Evolutionary conservation across 2,113 vertebrate species (phyloP).

Genomic region (Brienomyrus brachyistius): DNA sequence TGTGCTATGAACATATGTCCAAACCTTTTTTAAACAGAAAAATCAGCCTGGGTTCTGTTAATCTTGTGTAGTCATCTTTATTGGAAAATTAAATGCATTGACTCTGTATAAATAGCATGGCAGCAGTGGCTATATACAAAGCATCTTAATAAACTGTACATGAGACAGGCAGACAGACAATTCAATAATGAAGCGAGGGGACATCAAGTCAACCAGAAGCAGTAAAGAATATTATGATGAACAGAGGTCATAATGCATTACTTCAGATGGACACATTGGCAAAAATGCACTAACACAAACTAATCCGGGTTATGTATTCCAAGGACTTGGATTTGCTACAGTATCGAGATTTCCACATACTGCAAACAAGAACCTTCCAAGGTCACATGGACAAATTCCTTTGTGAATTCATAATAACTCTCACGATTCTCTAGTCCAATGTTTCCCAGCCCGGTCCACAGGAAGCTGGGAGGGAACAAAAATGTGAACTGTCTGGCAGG

Average conservation of each 20-base stretch:
- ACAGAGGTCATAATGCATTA: not conserved
- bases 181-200: not conserved
- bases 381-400: not conserved
- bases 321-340: not conserved
- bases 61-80: conserved; percentile 34
- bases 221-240: not conserved
- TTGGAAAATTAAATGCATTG: conserved; percentile 20
- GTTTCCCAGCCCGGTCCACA: not conserved
- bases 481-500: too few relatives aligned
- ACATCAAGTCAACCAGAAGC: not conserved
- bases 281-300: not conserved
- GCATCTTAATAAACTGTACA: conserved; percentile 10
- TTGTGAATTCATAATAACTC: not conserved
- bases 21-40: not conserved
- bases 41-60: not conserved
- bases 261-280: not conserved
- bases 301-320: not conserved
- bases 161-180: not conserved
- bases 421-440: not conserved
- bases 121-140: conserved; percentile 10
- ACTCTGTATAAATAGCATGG: conserved; percentile 15
- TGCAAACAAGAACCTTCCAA: not conserved
- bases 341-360: not conserved
- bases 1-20: not conserved
- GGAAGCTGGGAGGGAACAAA: not conserved